Percentiles rank a stretch among this genome's conserved stretches.
These are phyloP conservation scores for Cantharis rufa DNA, from an alignment of 2,888 invertebrate species.

Conservation along the genomic window DNA sequence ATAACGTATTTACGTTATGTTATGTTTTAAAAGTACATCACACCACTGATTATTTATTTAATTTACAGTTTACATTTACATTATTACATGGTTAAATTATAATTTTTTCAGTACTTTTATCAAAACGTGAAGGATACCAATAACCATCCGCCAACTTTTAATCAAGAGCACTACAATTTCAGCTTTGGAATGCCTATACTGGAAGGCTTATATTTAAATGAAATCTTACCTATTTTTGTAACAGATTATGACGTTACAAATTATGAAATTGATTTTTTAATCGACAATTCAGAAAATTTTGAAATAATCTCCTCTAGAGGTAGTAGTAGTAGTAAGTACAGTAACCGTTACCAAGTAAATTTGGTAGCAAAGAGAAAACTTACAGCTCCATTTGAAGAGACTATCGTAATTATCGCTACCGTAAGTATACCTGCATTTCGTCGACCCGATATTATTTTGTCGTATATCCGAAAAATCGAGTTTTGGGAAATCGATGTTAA, in stretches of 20 bases:
- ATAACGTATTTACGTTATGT: too few species aligned
- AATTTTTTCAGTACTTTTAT: conserved; percentile 10
- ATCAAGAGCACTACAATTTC: conserved; percentile 6
- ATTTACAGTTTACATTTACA: too few species aligned
- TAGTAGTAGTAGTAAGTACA: background rate
- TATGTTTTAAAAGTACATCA: too few species aligned
- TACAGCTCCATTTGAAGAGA: conserved; percentile 8
- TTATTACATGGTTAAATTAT: background rate
- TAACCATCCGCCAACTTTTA: conserved; percentile 12
- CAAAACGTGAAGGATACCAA: conserved; percentile 11
- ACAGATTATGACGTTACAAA: conserved; percentile 15
- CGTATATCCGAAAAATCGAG: too few species aligned
- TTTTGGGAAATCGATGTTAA: too few species aligned
- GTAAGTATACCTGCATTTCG: conserved; percentile 5
- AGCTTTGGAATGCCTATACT: conserved; percentile 8
- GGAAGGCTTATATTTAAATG: conserved; percentile 4
- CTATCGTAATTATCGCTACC: conserved; percentile 2
- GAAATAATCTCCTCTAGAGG: background rate
- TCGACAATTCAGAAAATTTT: conserved; percentile 8
- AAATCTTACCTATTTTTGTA: conserved; percentile 3
- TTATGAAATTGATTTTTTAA: background rate
- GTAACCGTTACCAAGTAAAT: background rate
- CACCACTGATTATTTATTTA: too few species aligned
- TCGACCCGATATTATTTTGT: too few species aligned
- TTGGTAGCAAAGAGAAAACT: background rate